A percentile compares a stretch with the other conserved stretches of the same genome.
Evolutionary conservation across 2,888 invertebrate species (phyloP).

Genomic region (Tipula unca): DNA sequence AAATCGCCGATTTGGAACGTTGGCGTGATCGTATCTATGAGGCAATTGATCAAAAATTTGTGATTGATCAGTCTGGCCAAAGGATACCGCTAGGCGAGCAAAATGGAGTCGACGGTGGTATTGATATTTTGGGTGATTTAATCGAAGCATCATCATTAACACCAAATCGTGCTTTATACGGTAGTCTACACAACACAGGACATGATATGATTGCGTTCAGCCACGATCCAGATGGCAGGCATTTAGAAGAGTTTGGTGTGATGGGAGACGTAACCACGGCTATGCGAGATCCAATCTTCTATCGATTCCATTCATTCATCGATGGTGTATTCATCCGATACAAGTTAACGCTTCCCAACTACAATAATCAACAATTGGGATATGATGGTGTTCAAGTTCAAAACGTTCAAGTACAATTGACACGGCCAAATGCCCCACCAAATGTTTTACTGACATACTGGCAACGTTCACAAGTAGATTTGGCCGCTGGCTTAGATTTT

Average conservation of each 20-base stretch:
- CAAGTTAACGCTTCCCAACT: constrained; percentile 53
- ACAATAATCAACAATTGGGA: constrained; percentile 40
- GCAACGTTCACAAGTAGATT: constrained; percentile 70
- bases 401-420: constrained; percentile 30
- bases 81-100: constrained; percentile 28
- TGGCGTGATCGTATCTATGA: constrained; percentile 39
- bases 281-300: constrained; percentile 81
- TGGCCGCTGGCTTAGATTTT: constrained; percentile 76
- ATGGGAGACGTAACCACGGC: constrained; percentile 77
- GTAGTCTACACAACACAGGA: constrained; percentile 74
- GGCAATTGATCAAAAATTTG: constrained; percentile 35
- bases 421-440: constrained; percentile 29
- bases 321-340: constrained; percentile 65
- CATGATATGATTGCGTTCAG: constrained; percentile 66
- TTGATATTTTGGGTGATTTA: constrained; percentile 70
- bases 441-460: constrained; percentile 65
- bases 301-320: constrained; percentile 74
- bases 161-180: constrained; percentile 59
- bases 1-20: constrained; percentile 33
- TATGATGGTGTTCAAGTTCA: constrained; percentile 27
- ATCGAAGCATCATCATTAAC: constrained; percentile 63
- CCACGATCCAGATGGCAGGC: constrained; percentile 67
- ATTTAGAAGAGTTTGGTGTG: constrained; percentile 64
- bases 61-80: not conserved
- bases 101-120: constrained; percentile 43